Evolutionary conservation across 2,113 vertebrate species (phyloP).

Genomic region (Corythoichthys intestinalis): DNA sequence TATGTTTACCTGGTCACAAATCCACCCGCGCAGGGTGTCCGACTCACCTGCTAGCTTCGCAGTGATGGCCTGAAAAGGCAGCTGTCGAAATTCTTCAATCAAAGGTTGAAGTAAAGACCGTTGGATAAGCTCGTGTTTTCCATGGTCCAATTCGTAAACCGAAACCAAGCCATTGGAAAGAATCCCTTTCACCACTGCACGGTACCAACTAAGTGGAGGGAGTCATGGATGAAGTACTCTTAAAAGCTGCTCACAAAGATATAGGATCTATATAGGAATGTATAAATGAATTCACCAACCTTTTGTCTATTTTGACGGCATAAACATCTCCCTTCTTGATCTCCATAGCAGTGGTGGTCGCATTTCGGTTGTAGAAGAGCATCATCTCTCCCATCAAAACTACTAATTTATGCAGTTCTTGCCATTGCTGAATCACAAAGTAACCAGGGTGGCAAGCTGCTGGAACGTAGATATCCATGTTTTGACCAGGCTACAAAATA

Average conservation of each 20-base stretch:
- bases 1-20: neutral
- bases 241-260: neutral
- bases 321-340: slow-evolving; percentile 82
- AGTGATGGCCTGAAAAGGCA: slow-evolving; percentile 88
- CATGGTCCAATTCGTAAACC: slow-evolving; percentile 88
- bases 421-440: slow-evolving; percentile 90
- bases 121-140: slow-evolving; percentile 84
- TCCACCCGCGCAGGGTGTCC: neutral
- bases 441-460: slow-evolving; percentile 90
- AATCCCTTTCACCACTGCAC: slow-evolving; percentile 84
- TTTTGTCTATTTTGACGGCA: slow-evolving; percentile 87
- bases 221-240: neutral
- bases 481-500: slow-evolving; percentile 74
- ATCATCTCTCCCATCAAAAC: slow-evolving; percentile 94
- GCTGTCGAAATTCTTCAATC: slow-evolving; percentile 78
- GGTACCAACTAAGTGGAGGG: slow-evolving; percentile 79
- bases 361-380: slow-evolving; percentile 81
- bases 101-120: slow-evolving; percentile 76
- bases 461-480: slow-evolving; percentile 85
- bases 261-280: neutral
- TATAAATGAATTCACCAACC: slow-evolving; percentile 60
- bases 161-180: slow-evolving; percentile 83
- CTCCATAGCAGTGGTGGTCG: slow-evolving; percentile 25
- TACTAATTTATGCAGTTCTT: slow-evolving; percentile 85
- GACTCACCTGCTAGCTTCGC: slow-evolving; percentile 87